Evolutionary conservation across 2,888 invertebrate genomes (phyloP).

Genomic region (Cephalotes varians): DNA sequence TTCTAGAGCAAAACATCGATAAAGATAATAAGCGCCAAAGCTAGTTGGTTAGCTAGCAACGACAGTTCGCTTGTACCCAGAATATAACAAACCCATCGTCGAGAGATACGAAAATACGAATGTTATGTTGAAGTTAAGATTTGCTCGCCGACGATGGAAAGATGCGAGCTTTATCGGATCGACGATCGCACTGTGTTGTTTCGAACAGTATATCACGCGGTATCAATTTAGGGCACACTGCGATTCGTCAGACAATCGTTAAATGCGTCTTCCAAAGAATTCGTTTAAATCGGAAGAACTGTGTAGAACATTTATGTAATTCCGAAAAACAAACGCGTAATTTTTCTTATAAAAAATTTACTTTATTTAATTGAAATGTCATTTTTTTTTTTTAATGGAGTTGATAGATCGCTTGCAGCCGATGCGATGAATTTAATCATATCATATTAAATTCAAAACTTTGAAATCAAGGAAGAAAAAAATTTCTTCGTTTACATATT

Average conservation of each 20-base stretch:
- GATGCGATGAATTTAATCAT: background rate
- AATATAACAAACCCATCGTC: background rate
- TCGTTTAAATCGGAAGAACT: background rate
- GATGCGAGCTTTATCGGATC: background rate
- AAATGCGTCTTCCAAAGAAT: background rate
- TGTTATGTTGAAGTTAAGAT: background rate
- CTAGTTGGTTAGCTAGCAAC: background rate
- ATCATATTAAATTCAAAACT: background rate
- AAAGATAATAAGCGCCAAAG: background rate
- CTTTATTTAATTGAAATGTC: background rate
- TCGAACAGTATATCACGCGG: background rate
- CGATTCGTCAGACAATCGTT: background rate
- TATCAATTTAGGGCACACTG: slow-evolving; percentile 6
- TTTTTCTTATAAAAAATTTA: background rate
- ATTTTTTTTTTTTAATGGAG: background rate
- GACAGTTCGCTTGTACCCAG: background rate
- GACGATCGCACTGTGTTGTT: background rate
- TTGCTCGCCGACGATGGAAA: background rate
- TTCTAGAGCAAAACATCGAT: background rate
- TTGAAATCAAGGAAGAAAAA: background rate
- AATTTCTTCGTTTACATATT: background rate
- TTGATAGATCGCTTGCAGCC: background rate
- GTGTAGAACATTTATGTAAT: background rate
- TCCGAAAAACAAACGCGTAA: background rate
- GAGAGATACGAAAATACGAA: background rate